Conservation (phyloP, 2,888 invertebrate genomes). For the Digitonthophagus gazella region DNA sequence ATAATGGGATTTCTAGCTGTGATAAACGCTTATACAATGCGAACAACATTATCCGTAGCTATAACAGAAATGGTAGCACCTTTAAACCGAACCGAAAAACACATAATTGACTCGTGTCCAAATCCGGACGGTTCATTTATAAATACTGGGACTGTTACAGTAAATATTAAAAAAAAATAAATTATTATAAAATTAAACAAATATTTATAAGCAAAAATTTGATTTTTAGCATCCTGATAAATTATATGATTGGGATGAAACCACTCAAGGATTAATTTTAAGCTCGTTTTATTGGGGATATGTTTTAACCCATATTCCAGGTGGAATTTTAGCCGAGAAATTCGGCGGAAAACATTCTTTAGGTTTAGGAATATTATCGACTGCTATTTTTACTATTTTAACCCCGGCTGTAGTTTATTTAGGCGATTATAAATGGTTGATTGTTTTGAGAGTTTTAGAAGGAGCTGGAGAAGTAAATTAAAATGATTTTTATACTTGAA, state of each 20-base stretch:
- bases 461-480: slow-evolving; percentile 58
- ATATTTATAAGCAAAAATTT: not conserved
- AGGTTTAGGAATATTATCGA: slow-evolving; percentile 77
- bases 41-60: slow-evolving; percentile 50
- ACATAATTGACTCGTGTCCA: slow-evolving; percentile 15
- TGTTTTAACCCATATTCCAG: slow-evolving; percentile 78
- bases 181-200: not conserved
- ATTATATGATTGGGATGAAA: slow-evolving; percentile 58
- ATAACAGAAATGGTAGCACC: slow-evolving; percentile 52
- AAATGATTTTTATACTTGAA: not conserved
- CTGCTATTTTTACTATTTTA: slow-evolving; percentile 76
- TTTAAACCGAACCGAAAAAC: slow-evolving; percentile 1
- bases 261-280: slow-evolving; percentile 70
- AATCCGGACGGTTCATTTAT: slow-evolving; percentile 7
- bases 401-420: slow-evolving; percentile 71
- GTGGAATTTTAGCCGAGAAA: slow-evolving; percentile 74
- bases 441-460: slow-evolving; percentile 67
- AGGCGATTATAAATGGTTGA: slow-evolving; percentile 68
- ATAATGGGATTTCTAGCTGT: slow-evolving; percentile 53
- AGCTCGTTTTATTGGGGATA: slow-evolving; percentile 86
- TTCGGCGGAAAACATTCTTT: slow-evolving; percentile 85
- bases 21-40: slow-evolving; percentile 52
- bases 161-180: not conserved
- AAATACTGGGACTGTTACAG: slow-evolving; percentile 4
- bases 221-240: slow-evolving; percentile 20